Percentiles rank a stretch among this genome's conserved stretches.
Evolutionary conservation across 2,888 invertebrate species (phyloP).

Genomic region (Limnephilus rhombicus): DNA sequence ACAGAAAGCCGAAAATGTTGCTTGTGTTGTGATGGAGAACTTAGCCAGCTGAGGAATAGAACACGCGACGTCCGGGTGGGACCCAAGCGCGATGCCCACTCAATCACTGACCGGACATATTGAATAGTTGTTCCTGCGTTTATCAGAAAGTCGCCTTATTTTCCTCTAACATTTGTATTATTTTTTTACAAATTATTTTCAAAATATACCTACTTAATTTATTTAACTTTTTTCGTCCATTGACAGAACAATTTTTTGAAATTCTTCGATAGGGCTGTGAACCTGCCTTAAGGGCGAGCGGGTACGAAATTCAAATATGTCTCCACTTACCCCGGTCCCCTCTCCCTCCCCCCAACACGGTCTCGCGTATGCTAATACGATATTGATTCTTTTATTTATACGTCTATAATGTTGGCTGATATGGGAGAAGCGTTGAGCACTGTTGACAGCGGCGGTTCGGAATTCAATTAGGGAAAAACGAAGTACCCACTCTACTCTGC

Average conservation of each 20-base stretch:
- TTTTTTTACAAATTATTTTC: background rate
- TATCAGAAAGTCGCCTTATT: too few relatives aligned
- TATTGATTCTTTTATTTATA: slow-evolving; percentile 67
- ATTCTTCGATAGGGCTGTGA: slow-evolving; percentile 3
- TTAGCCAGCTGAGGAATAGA: too few relatives aligned
- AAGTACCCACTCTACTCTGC: slow-evolving; percentile 32
- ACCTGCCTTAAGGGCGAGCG: slow-evolving; percentile 47
- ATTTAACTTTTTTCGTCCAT: background rate
- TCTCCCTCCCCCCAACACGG: slow-evolving; percentile 45
- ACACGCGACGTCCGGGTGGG: too few relatives aligned
- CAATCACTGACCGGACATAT: too few relatives aligned
- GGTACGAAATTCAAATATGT: slow-evolving; percentile 66
- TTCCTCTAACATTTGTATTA: too few relatives aligned
- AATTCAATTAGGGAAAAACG: slow-evolving; percentile 65
- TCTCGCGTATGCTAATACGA: slow-evolving; percentile 66
- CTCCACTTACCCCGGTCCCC: slow-evolving; percentile 60
- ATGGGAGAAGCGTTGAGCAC: slow-evolving; percentile 63
- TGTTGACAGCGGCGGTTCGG: slow-evolving; percentile 65
- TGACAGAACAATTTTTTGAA: background rate
- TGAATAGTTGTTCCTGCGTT: too few relatives aligned
- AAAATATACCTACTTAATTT: background rate
- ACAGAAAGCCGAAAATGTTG: too few relatives aligned
- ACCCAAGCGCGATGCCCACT: too few relatives aligned
- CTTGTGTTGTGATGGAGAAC: too few relatives aligned
- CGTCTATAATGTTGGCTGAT: slow-evolving; percentile 65